phyloP scores from a whole-genome alignment of 1,140 invertebrate species.

The Cyclina sinensis region DNA sequence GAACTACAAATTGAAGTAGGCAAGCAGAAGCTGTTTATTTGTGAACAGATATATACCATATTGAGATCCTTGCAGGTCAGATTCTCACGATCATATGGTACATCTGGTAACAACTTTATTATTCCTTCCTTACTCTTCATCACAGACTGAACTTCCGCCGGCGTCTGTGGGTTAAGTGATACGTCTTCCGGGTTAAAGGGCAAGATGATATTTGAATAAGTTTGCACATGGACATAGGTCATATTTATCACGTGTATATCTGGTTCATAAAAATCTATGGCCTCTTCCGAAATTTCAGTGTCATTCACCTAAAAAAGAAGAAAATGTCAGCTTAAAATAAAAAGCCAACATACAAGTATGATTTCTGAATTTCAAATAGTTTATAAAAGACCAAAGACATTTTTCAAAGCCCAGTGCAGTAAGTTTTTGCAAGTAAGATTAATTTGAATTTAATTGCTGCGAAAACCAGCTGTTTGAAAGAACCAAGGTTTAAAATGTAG shows the following conservation, averaged over 20 bases:
- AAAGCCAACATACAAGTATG: too few relatives aligned
- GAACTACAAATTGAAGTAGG: too few relatives aligned
- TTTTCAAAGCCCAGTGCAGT: too few relatives aligned
- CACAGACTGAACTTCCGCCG: constrained; percentile 59
- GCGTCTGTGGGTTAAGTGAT: constrained; percentile 58
- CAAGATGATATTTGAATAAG: constrained; percentile 40
- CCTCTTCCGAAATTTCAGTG: constrained; percentile 27
- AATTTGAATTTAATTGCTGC: too few relatives aligned
- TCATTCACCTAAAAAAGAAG: constrained; percentile 33
- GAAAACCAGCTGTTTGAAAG: too few relatives aligned
- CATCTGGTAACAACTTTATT: constrained; percentile 14
- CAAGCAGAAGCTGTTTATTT: background rate
- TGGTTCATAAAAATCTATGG: constrained; percentile 12
- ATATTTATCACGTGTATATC: constrained; percentile 6
- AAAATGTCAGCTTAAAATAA: too few relatives aligned
- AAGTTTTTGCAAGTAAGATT: too few relatives aligned
- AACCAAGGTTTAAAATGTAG: too few relatives aligned
- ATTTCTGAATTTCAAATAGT: too few relatives aligned
- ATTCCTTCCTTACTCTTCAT: constrained; percentile 66
- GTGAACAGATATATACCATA: constrained; percentile 21
- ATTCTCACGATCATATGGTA: background rate
- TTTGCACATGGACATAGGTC: constrained; percentile 26
- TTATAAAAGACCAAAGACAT: too few relatives aligned
- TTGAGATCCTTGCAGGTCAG: constrained; percentile 62
- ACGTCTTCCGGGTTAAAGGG: constrained; percentile 68